Percentiles rank a stretch among this genome's conserved stretches.
These are phyloP conservation scores for Troglohyphantes excavatus DNA, from an alignment of 2,888 invertebrate species.

Conservation along the genomic window DNA sequence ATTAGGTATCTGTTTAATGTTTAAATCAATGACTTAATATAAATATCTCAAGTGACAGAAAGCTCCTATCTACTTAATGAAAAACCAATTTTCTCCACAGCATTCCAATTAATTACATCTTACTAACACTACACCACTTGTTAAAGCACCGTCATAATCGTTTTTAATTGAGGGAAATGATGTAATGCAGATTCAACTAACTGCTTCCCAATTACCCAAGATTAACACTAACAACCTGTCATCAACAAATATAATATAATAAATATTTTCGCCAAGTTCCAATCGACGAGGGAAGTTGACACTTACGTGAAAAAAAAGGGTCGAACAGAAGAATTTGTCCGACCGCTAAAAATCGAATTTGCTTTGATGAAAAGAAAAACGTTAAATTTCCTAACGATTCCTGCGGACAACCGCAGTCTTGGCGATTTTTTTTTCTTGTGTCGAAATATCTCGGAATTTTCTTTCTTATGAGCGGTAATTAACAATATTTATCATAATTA, in stretches of 20 bases:
- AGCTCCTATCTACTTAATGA: background rate
- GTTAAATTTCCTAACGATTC: constrained; percentile 44
- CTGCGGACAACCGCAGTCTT: constrained; percentile 16
- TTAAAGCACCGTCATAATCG: constrained; percentile 33
- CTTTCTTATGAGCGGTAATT: constrained; percentile 62
- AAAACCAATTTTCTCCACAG: background rate
- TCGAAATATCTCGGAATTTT: constrained; percentile 31
- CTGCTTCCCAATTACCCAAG: constrained; percentile 47
- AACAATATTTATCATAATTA: constrained; percentile 76
- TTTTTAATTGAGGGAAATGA: constrained; percentile 33
- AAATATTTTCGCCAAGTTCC: constrained; percentile 38
- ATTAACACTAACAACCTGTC: constrained; percentile 58
- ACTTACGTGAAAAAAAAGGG: constrained; percentile 4
- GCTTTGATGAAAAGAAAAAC: constrained; percentile 25
- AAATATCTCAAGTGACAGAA: background rate
- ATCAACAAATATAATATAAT: constrained; percentile 54
- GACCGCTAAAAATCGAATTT: constrained; percentile 58
- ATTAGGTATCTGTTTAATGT: background rate
- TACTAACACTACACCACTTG: background rate
- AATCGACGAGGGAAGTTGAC: constrained; percentile 1
- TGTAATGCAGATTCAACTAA: constrained; percentile 45
- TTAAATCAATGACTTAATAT: background rate
- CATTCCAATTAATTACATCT: constrained; percentile 37
- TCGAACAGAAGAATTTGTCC: constrained; percentile 25
- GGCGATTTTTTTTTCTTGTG: constrained; percentile 27